phyloP scores from a whole-genome alignment of 2,888 invertebrate species.

The Polymixis flavicincta region DNA sequence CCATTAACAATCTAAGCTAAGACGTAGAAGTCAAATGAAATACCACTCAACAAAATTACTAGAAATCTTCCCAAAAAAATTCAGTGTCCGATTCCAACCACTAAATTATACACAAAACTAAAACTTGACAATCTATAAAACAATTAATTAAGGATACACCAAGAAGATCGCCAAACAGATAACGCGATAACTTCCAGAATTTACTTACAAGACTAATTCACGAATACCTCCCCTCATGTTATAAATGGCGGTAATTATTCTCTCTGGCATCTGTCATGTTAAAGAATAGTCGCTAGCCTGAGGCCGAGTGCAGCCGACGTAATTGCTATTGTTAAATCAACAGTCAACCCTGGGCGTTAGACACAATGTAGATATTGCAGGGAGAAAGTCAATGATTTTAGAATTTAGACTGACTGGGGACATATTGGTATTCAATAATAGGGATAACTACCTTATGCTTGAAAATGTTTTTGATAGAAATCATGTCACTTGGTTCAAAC shows the following conservation, averaged over 20 bases:
- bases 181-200: conserved; percentile 32
- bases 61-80: background rate
- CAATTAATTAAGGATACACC: conserved; percentile 22
- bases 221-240: conserved; percentile 79
- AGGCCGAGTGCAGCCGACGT: conserved; percentile 76
- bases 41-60: background rate
- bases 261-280: conserved; percentile 87
- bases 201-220: conserved; percentile 62
- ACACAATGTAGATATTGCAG: conserved; percentile 58
- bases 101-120: background rate
- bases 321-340: conserved; percentile 87
- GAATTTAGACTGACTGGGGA: background rate
- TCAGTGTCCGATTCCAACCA: background rate
- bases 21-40: background rate
- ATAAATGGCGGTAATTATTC: conserved; percentile 88
- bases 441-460: too few species aligned
- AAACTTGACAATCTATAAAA: conserved; percentile 16
- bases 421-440: background rate
- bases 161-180: conserved; percentile 43
- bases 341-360: conserved; percentile 68
- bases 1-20: too few species aligned
- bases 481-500: too few species aligned
- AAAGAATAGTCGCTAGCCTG: conserved; percentile 83
- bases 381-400: background rate
- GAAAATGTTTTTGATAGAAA: too few species aligned